Base-by-base conservation (phyloP, 2,888 invertebrate species). In the Neuroscelio doddi region DNA sequence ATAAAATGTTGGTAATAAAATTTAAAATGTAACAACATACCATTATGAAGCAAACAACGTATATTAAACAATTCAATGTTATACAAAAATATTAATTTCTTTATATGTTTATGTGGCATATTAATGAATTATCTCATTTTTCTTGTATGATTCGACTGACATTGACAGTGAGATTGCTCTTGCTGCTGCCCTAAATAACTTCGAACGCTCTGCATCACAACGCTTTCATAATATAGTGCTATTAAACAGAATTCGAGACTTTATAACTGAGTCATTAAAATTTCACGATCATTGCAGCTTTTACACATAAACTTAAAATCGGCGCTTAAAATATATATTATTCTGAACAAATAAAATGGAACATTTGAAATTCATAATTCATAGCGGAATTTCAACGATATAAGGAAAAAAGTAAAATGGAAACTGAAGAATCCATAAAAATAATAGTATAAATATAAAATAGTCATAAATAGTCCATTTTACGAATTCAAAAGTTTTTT, bases 101-200 rank as follows among this genome's bases (percentile, higher is more conserved):
- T 14, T 36, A 7, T 7, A 12, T 15, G 14, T 14, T n/a, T 36
- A 14, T 36, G 12, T 32, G 32, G 32, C 9, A 32, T 8, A 9
- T 14, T 36, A 36, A 36, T 7, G 12, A 15, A 14, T 36, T 14
- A 36, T 36, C 12, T 52, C 47, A 38, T 59, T 14, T 24, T 16
- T 3, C 16, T 47, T 42, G 55, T 41, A 51, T 56, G 38, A 64
- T 55, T 55, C 50, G 51, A 56, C 47, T 61, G 65, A 49, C 57
- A 61, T 52, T 61, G 65, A 65, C 57, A 65, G 65, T 65, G 65
- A 65, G 61, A 61, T 61, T 24, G 21, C 21, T 21, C 3, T 21
- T 2, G 63, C 49, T 49, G 52, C 52, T 56, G 47, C 55, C 56
- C 65, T 53, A 61, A 65, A 65, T 65, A 65, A 56, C 52, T 65